Conservation (phyloP, 2,113 vertebrate species). For the Manacus vitellinus region DNA sequence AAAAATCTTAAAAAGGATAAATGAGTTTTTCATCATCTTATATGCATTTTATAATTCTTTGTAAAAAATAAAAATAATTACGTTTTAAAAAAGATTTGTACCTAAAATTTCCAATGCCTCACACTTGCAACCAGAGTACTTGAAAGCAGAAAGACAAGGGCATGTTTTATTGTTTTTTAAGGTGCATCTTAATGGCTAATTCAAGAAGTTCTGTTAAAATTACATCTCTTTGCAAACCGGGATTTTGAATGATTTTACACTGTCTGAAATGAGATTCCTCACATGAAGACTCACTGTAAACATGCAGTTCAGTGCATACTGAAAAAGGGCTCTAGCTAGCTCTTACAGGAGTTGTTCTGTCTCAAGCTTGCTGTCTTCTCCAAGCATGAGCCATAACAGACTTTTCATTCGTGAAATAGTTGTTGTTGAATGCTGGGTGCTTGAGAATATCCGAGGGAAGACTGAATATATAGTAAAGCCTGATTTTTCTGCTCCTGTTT, state of each 20-base stretch:
- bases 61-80: conserved; percentile 40
- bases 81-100: background rate
- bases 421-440: background rate
- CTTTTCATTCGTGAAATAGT: background rate
- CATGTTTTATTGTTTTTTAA: background rate
- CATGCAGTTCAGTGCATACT: background rate
- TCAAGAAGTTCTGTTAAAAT: background rate
- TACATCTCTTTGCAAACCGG: background rate
- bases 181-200: background rate
- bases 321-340: background rate
- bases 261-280: background rate
- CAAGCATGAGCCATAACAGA: background rate
- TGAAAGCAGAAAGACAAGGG: conserved; percentile 51
- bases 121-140: conserved; percentile 20
- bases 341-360: background rate
- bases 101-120: conserved; percentile 16
- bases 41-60: conserved; percentile 60
- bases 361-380: background rate
- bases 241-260: background rate
- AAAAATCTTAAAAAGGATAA: conserved; percentile 44
- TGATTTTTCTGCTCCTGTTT: background rate
- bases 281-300: background rate
- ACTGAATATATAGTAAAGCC: background rate
- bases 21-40: conserved; percentile 55
- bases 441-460: background rate